These are phyloP conservation scores for Manduca sexta DNA, from an alignment of 1,140 invertebrate genomes.

Conservation along the genomic window DNA sequence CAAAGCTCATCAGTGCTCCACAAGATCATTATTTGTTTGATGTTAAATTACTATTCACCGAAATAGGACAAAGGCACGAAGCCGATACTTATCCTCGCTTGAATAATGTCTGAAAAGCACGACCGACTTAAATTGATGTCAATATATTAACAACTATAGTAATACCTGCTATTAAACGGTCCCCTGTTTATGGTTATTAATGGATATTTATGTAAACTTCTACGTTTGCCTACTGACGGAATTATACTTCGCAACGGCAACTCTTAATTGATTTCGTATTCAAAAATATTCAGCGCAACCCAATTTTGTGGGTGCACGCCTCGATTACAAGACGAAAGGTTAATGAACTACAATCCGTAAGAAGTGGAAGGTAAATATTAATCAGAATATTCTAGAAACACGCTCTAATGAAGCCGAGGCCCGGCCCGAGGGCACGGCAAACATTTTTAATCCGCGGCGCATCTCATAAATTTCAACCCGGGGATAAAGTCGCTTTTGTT, in stretches of 20 bases:
- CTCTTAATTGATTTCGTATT: conserved; percentile 7
- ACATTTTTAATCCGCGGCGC: conserved; percentile 66
- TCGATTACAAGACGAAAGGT: conserved; percentile 34
- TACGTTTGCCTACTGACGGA: too few relatives aligned
- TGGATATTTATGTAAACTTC: too few relatives aligned
- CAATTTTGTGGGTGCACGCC: conserved; percentile 13
- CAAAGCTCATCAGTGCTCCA: neutral
- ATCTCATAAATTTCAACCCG: conserved; percentile 62
- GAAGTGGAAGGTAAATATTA: conserved; percentile 67
- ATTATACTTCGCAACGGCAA: too few relatives aligned
- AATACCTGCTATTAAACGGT: conserved; percentile 1
- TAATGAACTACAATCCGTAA: conserved; percentile 47
- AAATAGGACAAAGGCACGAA: conserved; percentile 6
- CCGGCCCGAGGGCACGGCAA: conserved; percentile 56
- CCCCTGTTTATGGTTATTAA: neutral
- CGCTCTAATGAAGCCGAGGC: conserved; percentile 53
- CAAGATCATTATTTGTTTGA: neutral
- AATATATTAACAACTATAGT: neutral
- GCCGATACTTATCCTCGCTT: conserved; percentile 8
- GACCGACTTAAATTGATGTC: conserved; percentile 11
- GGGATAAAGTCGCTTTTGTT: conserved; percentile 55
- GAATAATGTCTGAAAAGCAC: conserved; percentile 13
- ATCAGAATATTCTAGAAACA: conserved; percentile 58
- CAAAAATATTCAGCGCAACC: conserved; percentile 17
- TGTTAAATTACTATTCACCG: neutral